A percentile compares a stretch with the other conserved stretches of the same genome.
phyloP scores from a whole-genome alignment of 2,113 vertebrate species.

The Tragelaphus buxtoni region DNA sequence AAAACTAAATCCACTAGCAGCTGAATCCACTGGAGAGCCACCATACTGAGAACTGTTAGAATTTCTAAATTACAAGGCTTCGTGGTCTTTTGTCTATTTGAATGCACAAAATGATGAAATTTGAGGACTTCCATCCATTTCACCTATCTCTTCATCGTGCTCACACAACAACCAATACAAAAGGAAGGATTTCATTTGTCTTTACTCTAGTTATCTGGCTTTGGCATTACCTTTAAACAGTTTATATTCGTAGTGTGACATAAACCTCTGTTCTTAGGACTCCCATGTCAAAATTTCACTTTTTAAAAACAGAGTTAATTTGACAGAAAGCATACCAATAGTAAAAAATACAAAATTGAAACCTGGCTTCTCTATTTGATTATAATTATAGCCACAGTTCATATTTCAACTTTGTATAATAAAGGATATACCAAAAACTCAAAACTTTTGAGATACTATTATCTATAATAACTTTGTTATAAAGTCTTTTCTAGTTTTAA shows the following conservation, averaged over 20 bases:
- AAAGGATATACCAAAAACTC: constrained; percentile 22
- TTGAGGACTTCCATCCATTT: neutral
- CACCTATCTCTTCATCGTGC: neutral
- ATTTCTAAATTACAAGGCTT: neutral
- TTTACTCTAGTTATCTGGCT: neutral
- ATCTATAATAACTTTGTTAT: constrained; percentile 27
- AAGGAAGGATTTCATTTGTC: neutral
- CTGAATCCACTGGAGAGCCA: neutral
- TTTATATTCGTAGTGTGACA: neutral
- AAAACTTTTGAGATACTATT: constrained; percentile 35
- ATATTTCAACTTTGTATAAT: constrained; percentile 1
- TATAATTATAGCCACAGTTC: constrained; percentile 28
- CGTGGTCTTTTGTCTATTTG: neutral
- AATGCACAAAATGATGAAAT: constrained; percentile 18
- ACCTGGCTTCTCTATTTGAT: constrained; percentile 10
- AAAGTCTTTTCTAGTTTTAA: constrained; percentile 25
- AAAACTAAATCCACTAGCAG: neutral
- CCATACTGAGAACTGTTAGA: neutral
- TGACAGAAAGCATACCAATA: neutral
- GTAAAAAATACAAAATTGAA: constrained; percentile 36
- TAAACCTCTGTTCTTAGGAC: constrained; percentile 1
- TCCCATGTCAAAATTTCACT: constrained; percentile 21
- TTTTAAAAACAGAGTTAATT: constrained; percentile 39
- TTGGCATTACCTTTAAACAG: neutral
- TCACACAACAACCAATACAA: neutral